phyloP scores from a whole-genome alignment of 2,113 vertebrate genomes.

The Podarcis cretensis region DNA sequence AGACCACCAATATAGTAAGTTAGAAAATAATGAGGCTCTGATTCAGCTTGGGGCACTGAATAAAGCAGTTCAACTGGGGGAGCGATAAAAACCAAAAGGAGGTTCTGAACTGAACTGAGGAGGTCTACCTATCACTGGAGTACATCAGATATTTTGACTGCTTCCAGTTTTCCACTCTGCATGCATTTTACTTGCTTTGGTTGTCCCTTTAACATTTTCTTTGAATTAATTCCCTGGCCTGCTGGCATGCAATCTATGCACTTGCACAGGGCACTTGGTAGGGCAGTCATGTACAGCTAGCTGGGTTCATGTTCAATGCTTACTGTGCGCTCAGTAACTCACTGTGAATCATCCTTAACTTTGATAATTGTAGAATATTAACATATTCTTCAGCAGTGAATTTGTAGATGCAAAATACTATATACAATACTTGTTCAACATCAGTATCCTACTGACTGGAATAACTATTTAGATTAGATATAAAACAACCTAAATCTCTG shows the following conservation, averaged over 20 bases:
- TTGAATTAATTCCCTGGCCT: background rate
- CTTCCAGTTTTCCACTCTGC: background rate
- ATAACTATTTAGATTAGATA: slow-evolving; percentile 23
- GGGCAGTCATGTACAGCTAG: background rate
- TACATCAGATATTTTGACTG: background rate
- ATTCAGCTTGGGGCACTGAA: too few relatives aligned
- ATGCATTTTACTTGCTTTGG: background rate
- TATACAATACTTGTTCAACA: background rate
- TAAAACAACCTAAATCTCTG: slow-evolving; percentile 10
- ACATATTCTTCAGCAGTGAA: background rate
- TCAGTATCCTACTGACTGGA: slow-evolving; percentile 14
- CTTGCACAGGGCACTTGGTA: background rate
- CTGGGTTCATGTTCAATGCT: background rate
- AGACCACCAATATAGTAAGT: background rate
- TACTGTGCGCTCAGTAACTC: background rate
- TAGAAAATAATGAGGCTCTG: background rate
- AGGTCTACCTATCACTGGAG: background rate
- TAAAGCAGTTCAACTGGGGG: too few relatives aligned
- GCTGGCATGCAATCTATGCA: background rate
- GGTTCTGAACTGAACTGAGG: background rate
- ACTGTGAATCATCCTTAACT: background rate
- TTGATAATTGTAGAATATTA: background rate
- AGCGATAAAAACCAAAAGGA: background rate
- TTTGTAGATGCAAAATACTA: slow-evolving; percentile 22
- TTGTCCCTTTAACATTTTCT: background rate